phyloP scores from a whole-genome alignment of 2,888 invertebrate genomes.

The Aphidius colemani region DNA sequence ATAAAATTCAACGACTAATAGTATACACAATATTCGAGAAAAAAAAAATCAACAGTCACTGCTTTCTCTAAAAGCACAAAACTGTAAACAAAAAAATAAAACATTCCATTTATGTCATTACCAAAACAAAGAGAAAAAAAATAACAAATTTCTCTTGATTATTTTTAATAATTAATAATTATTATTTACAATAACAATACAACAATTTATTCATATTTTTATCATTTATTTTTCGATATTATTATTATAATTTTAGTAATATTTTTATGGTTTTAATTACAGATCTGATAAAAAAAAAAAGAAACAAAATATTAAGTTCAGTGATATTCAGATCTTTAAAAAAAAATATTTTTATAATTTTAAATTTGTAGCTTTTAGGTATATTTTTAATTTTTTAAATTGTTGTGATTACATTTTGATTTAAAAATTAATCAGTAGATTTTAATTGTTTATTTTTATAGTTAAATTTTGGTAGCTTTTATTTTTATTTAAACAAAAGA shows the following conservation, averaged over 20 bases:
- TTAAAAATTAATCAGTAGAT: conserved; percentile 13
- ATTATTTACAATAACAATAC: conserved; percentile 15
- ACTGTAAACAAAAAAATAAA: no score
- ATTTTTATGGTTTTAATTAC: not conserved
- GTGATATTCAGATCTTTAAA: not conserved
- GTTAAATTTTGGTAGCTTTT: no score
- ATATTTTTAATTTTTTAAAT: not conserved
- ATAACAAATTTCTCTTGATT: conserved; percentile 7
- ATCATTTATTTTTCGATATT: not conserved
- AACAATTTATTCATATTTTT: not conserved
- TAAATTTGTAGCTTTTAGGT: not conserved
- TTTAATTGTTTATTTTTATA: no score
- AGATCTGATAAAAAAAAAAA: not conserved
- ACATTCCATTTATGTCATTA: no score
- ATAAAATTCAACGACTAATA: no score
- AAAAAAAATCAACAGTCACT: no score
- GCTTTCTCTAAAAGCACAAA: no score
- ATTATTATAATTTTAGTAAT: conserved; percentile 7
- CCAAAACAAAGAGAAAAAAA: conserved; percentile 1
- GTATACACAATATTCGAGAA: no score
- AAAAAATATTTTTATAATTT: not conserved
- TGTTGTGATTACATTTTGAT: conserved; percentile 9
- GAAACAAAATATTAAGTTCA: conserved; percentile 9
- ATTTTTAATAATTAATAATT: conserved; percentile 17
- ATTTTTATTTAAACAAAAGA: no score